These are phyloP conservation scores for Pangasius mekongensis DNA, from an alignment of 2,797 vertebrate genomes.

Conservation along the genomic window DNA sequence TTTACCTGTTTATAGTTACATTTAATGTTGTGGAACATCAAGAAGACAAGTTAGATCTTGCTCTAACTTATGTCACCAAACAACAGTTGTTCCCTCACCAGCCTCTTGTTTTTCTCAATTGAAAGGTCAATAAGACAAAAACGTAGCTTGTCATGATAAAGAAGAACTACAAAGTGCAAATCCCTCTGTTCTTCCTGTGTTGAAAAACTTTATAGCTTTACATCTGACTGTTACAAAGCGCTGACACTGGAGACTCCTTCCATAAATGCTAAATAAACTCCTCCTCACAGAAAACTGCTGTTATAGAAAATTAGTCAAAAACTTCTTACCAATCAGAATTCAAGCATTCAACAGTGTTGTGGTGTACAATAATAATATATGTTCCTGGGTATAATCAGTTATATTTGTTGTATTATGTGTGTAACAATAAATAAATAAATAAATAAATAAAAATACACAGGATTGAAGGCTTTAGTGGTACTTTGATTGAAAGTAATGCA, in stretches of 20 bases:
- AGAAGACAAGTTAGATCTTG: neutral
- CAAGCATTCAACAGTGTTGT: neutral
- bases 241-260: neutral
- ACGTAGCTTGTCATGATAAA: neutral
- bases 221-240: neutral
- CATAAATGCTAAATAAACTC: neutral
- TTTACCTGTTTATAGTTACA: neutral
- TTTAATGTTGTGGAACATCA: neutral
- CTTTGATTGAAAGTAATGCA: neutral
- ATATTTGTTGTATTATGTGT: neutral
- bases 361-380: neutral
- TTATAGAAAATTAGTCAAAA: neutral
- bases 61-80: neutral
- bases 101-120: neutral
- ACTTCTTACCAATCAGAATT: neutral
- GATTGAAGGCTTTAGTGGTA: neutral
- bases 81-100: neutral
- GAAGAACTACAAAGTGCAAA: neutral
- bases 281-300: neutral
- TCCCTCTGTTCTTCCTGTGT: neutral
- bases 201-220: too few species aligned
- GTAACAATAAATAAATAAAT: neutral
- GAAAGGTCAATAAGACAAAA: too few species aligned
- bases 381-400: neutral
- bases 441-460: neutral